Evolutionary conservation across 2,113 vertebrate species (phyloP), one percentile per base, ranked within the genome.

Genomic region (Pelodiscus sinensis): DNA sequence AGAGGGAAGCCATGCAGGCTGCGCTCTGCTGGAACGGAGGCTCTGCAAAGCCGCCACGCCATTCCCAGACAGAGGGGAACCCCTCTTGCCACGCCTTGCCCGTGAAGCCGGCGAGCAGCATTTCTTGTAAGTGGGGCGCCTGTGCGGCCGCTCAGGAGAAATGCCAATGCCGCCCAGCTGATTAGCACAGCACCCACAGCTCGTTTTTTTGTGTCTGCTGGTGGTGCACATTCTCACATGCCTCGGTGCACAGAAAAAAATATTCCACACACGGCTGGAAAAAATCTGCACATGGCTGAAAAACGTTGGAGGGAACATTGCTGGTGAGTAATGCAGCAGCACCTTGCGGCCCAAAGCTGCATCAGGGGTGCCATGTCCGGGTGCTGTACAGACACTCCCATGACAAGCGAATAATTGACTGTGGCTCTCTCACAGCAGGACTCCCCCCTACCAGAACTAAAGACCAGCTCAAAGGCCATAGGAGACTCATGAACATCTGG

Each of bases 1-100:
- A 71, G 15, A 1, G 0, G 6, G 24, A 29, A 38, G 35, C 8
- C 56, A 5, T 50, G 14, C 14, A 2, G 0, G 58, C 25, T 1
- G 0, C 7, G 6, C 12, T 75, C 31, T 7, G 62, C 31, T 68
- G 62, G 65, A 35, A 79, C 29, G 51, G 80, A 56, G 57, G 55
- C 1, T 50, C 15, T 55, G 81, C 57, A 21, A 90, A 50, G 21
- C 6, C 57, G 3, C 21, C 1, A 0, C 2, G 13, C 21, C 52
- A 29, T 6, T 44, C 44, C 44, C 44, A 44, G 44, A 44, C 44
- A 44, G 44, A 31, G 25, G 29, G 31, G 31, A n/a, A 8, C 31
- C 31, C 15, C 22, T 25, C 24, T 16, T 54, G 27, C 24, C 8
- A 83, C 14, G 44, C 44, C 31, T 85, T 10, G 22, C 60, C 50